phyloP scores from a whole-genome alignment of 1,140 invertebrate species.

The Megathymus violae region DNA sequence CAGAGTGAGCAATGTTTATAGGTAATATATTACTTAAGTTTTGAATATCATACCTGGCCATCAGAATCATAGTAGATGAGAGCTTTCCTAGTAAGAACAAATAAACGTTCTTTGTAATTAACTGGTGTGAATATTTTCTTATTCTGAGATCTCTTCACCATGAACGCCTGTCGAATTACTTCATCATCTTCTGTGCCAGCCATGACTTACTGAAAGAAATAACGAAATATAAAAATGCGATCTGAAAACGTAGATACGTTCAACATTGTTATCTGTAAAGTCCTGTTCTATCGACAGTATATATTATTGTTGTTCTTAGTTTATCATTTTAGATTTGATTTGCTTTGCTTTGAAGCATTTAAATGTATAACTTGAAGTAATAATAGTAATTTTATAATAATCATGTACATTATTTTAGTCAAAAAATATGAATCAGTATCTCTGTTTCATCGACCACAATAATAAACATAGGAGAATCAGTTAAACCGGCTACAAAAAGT shows the following conservation, averaged over 20 bases:
- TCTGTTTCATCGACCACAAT: background rate
- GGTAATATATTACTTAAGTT: too few relatives aligned
- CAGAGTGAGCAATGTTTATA: too few relatives aligned
- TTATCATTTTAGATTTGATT: too few relatives aligned
- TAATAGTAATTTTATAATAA: too few relatives aligned
- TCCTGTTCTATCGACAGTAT: too few relatives aligned
- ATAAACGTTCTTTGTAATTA: constrained; percentile 94
- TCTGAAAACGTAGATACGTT: background rate
- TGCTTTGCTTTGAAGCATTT: too few relatives aligned
- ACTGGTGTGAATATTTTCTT: constrained; percentile 93
- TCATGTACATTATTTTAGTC: too few relatives aligned
- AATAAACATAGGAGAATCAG: too few relatives aligned
- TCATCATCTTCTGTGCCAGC: constrained; percentile 83
- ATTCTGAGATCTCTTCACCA: constrained; percentile 94
- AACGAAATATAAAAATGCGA: constrained; percentile 6
- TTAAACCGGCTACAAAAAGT: too few relatives aligned
- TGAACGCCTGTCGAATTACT: constrained; percentile 87
- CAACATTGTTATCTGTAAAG: background rate
- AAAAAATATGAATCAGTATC: background rate
- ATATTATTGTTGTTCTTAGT: too few relatives aligned
- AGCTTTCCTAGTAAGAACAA: constrained; percentile 89
- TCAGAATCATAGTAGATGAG: constrained; percentile 92
- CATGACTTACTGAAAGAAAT: constrained; percentile 57
- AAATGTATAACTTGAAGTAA: too few relatives aligned
- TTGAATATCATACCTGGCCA: constrained; percentile 91